These are phyloP conservation scores for Pammene aurita DNA, from an alignment of 2,888 invertebrate species.

Conservation along the genomic window DNA sequence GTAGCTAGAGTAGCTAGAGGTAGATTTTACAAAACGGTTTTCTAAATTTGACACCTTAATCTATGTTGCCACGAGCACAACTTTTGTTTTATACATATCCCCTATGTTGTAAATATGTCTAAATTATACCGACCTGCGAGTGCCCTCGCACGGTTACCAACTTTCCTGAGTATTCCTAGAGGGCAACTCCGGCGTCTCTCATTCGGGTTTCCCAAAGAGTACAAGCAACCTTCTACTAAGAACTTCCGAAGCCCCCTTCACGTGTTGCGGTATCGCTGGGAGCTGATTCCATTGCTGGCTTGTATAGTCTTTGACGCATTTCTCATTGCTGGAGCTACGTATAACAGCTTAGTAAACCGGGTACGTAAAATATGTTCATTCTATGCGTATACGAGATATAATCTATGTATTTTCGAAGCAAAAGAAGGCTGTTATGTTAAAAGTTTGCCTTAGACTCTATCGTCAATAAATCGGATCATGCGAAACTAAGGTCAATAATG, in stretches of 20 bases:
- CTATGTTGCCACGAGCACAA: conserved; percentile 18
- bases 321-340: background rate
- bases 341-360: conserved; percentile 6
- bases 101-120: conserved; percentile 12
- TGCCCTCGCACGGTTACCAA: background rate
- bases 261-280: conserved; percentile 9
- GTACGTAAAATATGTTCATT: background rate
- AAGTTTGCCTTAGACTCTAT: too few species aligned
- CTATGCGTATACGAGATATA: too few species aligned
- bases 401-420: too few species aligned
- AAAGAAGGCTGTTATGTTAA: too few species aligned
- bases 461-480: too few species aligned
- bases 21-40: background rate
- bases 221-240: background rate
- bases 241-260: conserved; percentile 5
- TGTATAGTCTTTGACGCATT: background rate
- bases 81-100: background rate
- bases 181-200: background rate
- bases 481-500: too few species aligned
- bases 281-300: conserved; percentile 1
- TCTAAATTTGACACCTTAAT: background rate
- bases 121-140: conserved; percentile 23
- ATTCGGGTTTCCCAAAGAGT: conserved; percentile 9
- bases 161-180: too few species aligned
- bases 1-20: too few species aligned